phyloP scores from a whole-genome alignment of 37 sponge, comb jelly and placozoan species.

The Halisarca cf. caerulea region DNA sequence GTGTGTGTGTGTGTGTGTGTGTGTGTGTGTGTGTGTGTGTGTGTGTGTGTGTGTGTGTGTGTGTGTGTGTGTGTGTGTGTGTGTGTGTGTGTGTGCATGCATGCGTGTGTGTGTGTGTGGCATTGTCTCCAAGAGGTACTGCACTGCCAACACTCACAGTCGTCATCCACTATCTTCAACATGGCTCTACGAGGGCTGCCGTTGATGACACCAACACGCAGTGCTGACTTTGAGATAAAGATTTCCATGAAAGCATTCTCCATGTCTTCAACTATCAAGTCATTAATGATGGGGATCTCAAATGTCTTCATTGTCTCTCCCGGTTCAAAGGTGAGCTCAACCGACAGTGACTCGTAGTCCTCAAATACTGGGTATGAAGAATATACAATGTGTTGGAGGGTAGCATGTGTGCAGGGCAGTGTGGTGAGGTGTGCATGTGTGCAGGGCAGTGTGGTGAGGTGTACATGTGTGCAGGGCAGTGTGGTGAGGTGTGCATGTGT shows the following conservation, averaged over 20 bases:
- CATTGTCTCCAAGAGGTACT: neutral
- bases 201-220: neutral
- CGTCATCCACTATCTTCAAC: neutral
- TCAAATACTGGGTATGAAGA: too few relatives aligned
- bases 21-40: too few relatives aligned
- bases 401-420: too few relatives aligned
- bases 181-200: neutral
- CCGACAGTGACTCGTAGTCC: neutral
- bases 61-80: too few relatives aligned
- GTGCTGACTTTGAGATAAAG: neutral
- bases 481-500: too few relatives aligned
- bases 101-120: too few relatives aligned
- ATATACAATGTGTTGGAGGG: too few relatives aligned
- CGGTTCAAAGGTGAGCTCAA: conserved; percentile 16
- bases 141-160: neutral
- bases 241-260: neutral
- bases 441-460: too few relatives aligned
- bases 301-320: neutral
- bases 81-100: neutral
- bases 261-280: neutral
- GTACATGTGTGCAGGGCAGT: too few relatives aligned
- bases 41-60: too few relatives aligned
- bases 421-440: too few relatives aligned
- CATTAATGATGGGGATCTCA: neutral
- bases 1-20: too few relatives aligned